Evolutionary conservation across 1,140 invertebrate species (phyloP).

Genomic region (Carcinoscorpius rotundicauda): DNA sequence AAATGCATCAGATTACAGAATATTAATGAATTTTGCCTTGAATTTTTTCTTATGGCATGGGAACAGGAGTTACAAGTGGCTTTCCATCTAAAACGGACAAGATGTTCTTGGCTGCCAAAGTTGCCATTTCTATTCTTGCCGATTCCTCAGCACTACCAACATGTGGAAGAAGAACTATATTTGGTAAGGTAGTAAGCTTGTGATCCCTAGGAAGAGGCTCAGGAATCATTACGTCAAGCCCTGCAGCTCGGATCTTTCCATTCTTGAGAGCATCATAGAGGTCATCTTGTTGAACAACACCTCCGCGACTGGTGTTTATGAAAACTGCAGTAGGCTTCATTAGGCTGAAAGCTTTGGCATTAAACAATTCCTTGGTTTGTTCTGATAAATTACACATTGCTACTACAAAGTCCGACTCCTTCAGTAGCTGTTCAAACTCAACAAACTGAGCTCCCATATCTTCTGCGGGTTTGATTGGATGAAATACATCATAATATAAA

Average conservation of each 20-base stretch:
- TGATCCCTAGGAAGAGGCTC: constrained; percentile 78
- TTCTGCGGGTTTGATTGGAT: constrained; percentile 30
- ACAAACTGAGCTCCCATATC: constrained; percentile 55
- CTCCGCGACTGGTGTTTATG: constrained; percentile 57
- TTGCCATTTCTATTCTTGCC: constrained; percentile 66
- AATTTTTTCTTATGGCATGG: too few relatives aligned
- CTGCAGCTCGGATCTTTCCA: constrained; percentile 64
- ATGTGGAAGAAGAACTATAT: constrained; percentile 83
- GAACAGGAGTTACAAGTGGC: constrained; percentile 31
- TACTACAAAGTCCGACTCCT: constrained; percentile 67
- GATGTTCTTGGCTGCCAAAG: constrained; percentile 73
- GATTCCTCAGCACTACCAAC: constrained; percentile 81
- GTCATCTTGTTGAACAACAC: constrained; percentile 63
- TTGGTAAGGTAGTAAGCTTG: constrained; percentile 60
- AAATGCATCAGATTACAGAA: too few relatives aligned
- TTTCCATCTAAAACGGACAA: constrained; percentile 55
- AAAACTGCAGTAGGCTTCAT: constrained; percentile 80
- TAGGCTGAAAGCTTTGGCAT: constrained; percentile 52
- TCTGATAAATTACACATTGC: constrained; percentile 50
- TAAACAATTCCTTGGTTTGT: constrained; percentile 64
- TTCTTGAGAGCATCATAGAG: constrained; percentile 59
- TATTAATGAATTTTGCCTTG: too few relatives aligned
- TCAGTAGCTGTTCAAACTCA: constrained; percentile 52
- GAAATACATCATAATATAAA: constrained; percentile 28
- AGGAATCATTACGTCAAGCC: constrained; percentile 82